These are phyloP conservation scores for Mixornis gularis DNA, from an alignment of 2,113 vertebrate genomes.

Conservation along the genomic window DNA sequence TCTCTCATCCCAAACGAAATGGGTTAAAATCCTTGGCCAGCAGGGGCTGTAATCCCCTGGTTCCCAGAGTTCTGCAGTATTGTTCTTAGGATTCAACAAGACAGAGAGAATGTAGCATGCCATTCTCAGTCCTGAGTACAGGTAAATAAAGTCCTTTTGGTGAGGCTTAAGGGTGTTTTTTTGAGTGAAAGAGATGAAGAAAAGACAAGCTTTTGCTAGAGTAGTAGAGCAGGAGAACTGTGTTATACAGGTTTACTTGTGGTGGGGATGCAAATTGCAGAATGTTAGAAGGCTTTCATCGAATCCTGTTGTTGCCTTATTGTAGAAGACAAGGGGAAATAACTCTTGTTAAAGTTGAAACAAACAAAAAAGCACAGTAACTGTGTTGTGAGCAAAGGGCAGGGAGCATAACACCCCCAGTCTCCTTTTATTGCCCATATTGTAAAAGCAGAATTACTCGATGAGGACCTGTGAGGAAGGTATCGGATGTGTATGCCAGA, in stretches of 20 bases:
- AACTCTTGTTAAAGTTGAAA: neutral
- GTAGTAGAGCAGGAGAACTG: neutral
- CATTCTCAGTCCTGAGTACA: neutral
- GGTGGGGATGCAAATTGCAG: neutral
- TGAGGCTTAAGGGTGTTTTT: neutral
- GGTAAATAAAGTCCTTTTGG: neutral
- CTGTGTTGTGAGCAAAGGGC: neutral
- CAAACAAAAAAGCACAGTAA: neutral
- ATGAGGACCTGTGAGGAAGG: neutral
- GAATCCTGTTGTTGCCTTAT: neutral
- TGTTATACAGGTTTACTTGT: neutral
- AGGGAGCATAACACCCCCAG: neutral
- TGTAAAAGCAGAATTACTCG: neutral
- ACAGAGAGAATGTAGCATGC: fast-evolving
- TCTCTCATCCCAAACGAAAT: neutral
- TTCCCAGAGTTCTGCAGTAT: neutral
- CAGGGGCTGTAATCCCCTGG: neutral
- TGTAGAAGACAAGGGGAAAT: neutral
- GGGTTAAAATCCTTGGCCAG: neutral
- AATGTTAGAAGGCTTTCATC: neutral
- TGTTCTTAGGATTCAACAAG: neutral
- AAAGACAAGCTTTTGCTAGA: neutral
- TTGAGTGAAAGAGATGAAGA: neutral
- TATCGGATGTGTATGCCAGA: neutral
- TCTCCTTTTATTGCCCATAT: neutral